Percentiles rank a stretch among this genome's conserved stretches.
phyloP scores from a whole-genome alignment of 2,113 vertebrate genomes.

The Phalacrocorax carbo region DNA sequence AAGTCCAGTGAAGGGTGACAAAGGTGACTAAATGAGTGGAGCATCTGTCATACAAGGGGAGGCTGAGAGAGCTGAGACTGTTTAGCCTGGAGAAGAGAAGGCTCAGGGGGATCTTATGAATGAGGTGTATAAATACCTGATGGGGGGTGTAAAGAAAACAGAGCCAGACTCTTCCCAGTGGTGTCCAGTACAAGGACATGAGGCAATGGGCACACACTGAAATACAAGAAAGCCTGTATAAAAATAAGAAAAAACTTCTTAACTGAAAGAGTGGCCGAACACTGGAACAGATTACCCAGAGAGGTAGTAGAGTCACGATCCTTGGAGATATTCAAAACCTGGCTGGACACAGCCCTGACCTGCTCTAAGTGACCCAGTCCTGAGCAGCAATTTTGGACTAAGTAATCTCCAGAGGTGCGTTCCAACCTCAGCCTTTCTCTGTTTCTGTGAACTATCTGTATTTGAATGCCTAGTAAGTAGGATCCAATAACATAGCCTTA shows the following conservation, averaged over 20 bases:
- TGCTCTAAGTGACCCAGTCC: background rate
- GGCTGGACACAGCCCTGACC: background rate
- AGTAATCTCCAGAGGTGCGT: background rate
- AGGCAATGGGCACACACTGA: background rate
- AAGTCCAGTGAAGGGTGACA: background rate
- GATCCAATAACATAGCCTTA: background rate
- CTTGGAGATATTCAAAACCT: background rate
- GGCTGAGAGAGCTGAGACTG: background rate
- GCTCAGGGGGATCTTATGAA: background rate
- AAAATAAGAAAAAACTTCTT: background rate
- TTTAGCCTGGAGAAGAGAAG: background rate
- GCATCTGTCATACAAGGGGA: background rate
- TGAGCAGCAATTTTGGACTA: background rate
- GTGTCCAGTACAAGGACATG: background rate
- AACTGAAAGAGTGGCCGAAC: background rate
- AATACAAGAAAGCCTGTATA: background rate
- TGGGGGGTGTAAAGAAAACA: background rate
- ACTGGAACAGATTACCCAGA: background rate
- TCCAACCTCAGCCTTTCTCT: background rate
- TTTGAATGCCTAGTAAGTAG: background rate
- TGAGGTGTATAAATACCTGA: background rate
- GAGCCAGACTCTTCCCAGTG: background rate
- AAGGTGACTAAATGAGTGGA: background rate
- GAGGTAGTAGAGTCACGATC: background rate
- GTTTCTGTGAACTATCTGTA: background rate